These are phyloP conservation scores for Orestias chungarensis DNA, from an alignment of 2,797 vertebrate species.

Conservation along the genomic window DNA sequence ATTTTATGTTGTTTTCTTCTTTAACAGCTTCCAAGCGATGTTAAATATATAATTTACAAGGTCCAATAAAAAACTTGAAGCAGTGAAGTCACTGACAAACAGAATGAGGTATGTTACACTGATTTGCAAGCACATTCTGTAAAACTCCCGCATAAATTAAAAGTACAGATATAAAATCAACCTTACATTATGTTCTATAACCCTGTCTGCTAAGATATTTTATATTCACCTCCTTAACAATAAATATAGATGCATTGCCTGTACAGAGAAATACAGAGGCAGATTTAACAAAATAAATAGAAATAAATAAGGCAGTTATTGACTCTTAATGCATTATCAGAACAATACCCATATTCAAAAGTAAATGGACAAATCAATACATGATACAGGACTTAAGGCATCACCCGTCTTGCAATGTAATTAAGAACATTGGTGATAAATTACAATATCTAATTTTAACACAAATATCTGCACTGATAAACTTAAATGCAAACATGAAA, in stretches of 20 bases:
- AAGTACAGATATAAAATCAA: constrained; percentile 58
- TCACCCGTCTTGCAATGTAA: constrained; percentile 41
- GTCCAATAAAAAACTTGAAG: constrained; percentile 52
- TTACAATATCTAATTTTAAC: background rate
- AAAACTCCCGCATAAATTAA: constrained; percentile 60
- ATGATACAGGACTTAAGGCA: constrained; percentile 66
- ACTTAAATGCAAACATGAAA: constrained; percentile 14
- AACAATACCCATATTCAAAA: constrained; percentile 20
- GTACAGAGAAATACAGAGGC: constrained; percentile 33
- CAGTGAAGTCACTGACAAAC: constrained; percentile 44
- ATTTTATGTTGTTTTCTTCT: constrained; percentile 14
- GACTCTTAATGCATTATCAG: background rate
- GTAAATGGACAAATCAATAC: constrained; percentile 20
- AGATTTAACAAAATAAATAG: constrained; percentile 26
- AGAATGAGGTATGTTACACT: constrained; percentile 71
- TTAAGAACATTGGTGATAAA: background rate
- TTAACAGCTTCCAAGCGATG: constrained; percentile 38
- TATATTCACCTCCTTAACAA: constrained; percentile 22
- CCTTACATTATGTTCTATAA: constrained; percentile 62
- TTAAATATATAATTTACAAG: constrained; percentile 46
- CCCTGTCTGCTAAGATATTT: constrained; percentile 44
- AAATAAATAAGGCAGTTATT: constrained; percentile 64
- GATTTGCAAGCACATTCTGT: constrained; percentile 62
- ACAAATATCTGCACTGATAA: constrained; percentile 13
- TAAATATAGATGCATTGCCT: constrained; percentile 37